Evolutionary conservation across 2,113 vertebrate genomes (phyloP), one percentile per base, ranked within the genome.

Genomic region (Antechinus flavipes): DNA sequence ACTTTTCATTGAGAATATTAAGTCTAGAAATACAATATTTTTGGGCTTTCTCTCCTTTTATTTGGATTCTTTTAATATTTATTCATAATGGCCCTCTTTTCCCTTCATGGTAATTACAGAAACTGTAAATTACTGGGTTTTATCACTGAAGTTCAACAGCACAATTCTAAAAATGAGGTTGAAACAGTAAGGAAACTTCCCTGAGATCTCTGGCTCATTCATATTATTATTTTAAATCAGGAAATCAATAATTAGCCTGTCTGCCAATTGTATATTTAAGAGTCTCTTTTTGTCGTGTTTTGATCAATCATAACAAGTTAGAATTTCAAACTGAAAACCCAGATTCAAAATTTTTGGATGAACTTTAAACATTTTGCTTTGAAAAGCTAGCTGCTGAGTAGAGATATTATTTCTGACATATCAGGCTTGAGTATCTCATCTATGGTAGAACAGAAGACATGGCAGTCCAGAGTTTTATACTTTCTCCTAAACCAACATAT

Each of bases 341-440:
- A 55, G 2, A 23, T 14, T 47, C 2, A 6, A 22, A 47, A 30
- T 16, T 12, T 54, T 8, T 0, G 0, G 90, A 10, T 3, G 27
- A 9, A 0, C 0, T 49, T n/a, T 8, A 2, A 53, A 0, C 8
- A 56, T 9, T 0, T 1, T 0, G 4, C 35, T 1, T 3, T 1
- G 3, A 35, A 6, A 4, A 0, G 25, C 0, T 91, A 8, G 12
- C 25, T 8, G 0, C 2, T 0, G 54, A 24, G 53, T 26, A 52
- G 2, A 84, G 68, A 0, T 0, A 0, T 30, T 0, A 0, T 11
- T 12, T 84, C 0, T 1, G 8, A 24, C 23, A n/a, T 53, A 14
- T 52, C 30, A 16, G 0, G 16, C 10, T 9, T 25, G 47, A 46
- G 49, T 2, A 26, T 91, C 12, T 76, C 27, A 25, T 55, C 52